These are phyloP conservation scores for Narcine bancroftii DNA, from an alignment of 2,113 vertebrate genomes.

Conservation along the genomic window DNA sequence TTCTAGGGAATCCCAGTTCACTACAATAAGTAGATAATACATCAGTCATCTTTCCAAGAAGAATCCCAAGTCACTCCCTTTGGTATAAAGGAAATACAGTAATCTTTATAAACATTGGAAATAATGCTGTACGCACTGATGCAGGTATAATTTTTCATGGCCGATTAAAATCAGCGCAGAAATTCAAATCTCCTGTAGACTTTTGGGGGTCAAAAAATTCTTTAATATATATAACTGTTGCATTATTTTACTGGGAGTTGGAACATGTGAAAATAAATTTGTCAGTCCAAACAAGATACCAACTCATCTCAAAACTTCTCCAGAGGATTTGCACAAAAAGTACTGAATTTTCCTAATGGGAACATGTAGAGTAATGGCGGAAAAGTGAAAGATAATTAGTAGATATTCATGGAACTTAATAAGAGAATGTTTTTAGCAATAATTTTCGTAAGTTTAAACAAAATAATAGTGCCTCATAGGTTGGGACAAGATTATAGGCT, in stretches of 20 bases:
- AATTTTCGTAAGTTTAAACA: background rate
- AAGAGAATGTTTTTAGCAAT: background rate
- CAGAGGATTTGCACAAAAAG: background rate
- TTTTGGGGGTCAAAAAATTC: too few species aligned
- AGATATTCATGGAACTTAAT: background rate
- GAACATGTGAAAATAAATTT: background rate
- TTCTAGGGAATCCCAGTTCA: too few species aligned
- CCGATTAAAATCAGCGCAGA: background rate
- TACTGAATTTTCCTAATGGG: background rate
- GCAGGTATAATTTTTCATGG: background rate
- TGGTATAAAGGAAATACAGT: background rate
- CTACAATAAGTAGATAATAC: too few species aligned
- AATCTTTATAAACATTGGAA: background rate
- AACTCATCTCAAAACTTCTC: background rate
- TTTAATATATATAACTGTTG: background rate
- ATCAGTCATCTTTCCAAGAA: background rate
- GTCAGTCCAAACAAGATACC: background rate
- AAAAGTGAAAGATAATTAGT: background rate
- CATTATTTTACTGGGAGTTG: background rate
- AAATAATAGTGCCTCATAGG: too few species aligned
- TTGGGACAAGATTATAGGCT: too few species aligned
- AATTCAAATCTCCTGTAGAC: background rate
- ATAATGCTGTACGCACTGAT: background rate
- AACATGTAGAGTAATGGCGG: background rate
- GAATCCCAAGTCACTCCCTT: background rate